Evolutionary conservation across 1,140 invertebrate genomes (phyloP).

Genomic region (Ceratosolen fusciceps): DNA sequence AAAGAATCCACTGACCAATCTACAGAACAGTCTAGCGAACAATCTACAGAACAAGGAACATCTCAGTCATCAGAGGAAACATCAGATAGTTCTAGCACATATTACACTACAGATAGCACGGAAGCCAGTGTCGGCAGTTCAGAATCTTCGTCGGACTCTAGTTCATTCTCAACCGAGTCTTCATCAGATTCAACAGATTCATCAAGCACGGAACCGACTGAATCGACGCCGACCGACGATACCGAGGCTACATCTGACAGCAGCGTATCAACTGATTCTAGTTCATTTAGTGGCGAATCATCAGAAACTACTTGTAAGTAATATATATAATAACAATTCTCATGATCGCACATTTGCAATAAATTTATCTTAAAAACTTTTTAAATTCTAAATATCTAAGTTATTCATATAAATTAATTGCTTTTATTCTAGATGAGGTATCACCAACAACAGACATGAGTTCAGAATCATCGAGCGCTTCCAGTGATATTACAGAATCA

Average conservation of each 20-base stretch:
- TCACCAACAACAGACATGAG: not conserved
- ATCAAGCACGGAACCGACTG: slow-evolving; percentile 48
- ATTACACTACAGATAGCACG: slow-evolving; percentile 28
- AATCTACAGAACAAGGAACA: slow-evolving; percentile 1
- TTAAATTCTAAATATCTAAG: not conserved
- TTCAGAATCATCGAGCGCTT: not conserved
- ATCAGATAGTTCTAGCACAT: slow-evolving; percentile 4
- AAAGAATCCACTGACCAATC: slow-evolving; percentile 7
- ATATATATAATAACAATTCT: not conserved
- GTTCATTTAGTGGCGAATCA: slow-evolving; percentile 34
- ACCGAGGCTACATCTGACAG: slow-evolving; percentile 52
- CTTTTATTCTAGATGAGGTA: slow-evolving; percentile 10
- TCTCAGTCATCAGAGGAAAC: slow-evolving; percentile 11
- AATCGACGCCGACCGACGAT: slow-evolving; percentile 51
- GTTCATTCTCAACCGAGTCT: slow-evolving; percentile 40
- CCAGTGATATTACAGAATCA: slow-evolving; percentile 37
- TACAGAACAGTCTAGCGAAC: not conserved
- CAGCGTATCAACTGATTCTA: slow-evolving; percentile 48
- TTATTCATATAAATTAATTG: not conserved
- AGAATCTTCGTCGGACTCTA: slow-evolving; percentile 38
- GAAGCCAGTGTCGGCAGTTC: slow-evolving; percentile 20
- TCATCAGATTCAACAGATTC: slow-evolving; percentile 51
- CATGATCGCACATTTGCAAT: not conserved
- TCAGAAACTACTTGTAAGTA: slow-evolving; percentile 36
- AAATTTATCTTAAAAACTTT: not conserved